These are phyloP conservation scores for Parazoanthus swiftii DNA, from an alignment of 92 coral and sea anemone genomes.

Conservation along the genomic window DNA sequence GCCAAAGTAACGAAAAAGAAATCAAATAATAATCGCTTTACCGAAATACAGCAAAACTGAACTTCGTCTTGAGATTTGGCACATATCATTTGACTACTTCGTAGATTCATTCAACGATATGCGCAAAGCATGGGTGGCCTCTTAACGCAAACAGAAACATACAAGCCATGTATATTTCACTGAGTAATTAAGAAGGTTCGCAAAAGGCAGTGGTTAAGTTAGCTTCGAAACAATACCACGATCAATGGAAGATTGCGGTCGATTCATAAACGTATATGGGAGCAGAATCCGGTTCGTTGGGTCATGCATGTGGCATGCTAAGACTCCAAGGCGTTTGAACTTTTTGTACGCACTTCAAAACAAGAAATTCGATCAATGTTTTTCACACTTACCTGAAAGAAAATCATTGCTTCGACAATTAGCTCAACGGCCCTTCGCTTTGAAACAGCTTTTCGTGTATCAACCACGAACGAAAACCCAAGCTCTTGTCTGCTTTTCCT, in stretches of 20 bases:
- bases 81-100: not conserved
- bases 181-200: not conserved
- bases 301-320: slow-evolving; percentile 1
- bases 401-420: slow-evolving; percentile 88
- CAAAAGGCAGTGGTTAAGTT: not conserved
- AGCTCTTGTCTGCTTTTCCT: slow-evolving; percentile 80
- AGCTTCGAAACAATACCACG: not conserved
- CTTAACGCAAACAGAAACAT: not conserved
- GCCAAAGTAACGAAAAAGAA: slow-evolving; percentile 2
- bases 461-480: slow-evolving; percentile 86
- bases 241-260: not conserved
- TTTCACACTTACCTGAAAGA: slow-evolving; percentile 84
- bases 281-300: not conserved
- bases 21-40: not conserved
- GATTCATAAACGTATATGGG: slow-evolving; percentile 2
- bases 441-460: slow-evolving; percentile 76
- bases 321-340: not conserved
- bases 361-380: not conserved
- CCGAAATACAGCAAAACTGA: not conserved
- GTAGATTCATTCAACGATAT: not conserved
- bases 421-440: slow-evolving; percentile 78
- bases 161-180: slow-evolving; percentile 5
- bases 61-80: not conserved
- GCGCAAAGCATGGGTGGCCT: not conserved
- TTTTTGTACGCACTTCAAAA: not conserved